Evolutionary conservation across 2,797 vertebrate genomes (phyloP), one percentile per base, ranked within the genome.

Genomic region (Crenichthys baileyi): DNA sequence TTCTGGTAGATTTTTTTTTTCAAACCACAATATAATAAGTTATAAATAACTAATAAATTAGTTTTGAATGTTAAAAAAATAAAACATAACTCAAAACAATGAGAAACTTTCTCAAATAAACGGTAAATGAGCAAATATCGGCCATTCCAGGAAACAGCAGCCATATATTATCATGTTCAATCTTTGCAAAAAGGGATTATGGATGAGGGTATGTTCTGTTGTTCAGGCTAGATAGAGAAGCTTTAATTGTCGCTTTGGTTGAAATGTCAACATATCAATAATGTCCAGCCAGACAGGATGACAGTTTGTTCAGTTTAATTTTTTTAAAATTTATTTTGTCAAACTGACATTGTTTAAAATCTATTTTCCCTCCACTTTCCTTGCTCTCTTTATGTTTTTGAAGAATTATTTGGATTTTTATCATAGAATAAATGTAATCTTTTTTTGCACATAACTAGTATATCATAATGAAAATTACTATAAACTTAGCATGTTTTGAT

Each of bases 191-290:
- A 75, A 81, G 82, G 61, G 61, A 16, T 81, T 84, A 75, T 77
- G 80, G 74, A 70, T 67, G 83, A 80, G 82, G 13, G 29, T 85
- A 44, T 7, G 44, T 65, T 51, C 44, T 7, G 73, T 24, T 73
- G 83, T 76, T 73, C 61, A 73, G 61, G 65, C 2, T 46, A 6
- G 67, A 67, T 46, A 67, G 51, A 77, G 72, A 76, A 36, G 87
- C 81, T 71, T 79, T 68, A 68, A 81, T 83, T 83, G 87, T 83
- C 91, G 88, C 84, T 89, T 89, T 68, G 88, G 79, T 79, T 89
- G 90, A 92, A 90, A 79, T 91, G 91, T 87, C 82, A 85, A 80
- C 84, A 91, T 91, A 90, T 90, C 89, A 85, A 85, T 91, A 89
- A 80, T 93, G 82, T 91, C 94, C 88, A 92, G 83, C 87, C 81